Evolutionary conservation across 2,113 vertebrate genomes (phyloP), one percentile per base, ranked within the genome.

Genomic region (Ammodytes marinus): DNA sequence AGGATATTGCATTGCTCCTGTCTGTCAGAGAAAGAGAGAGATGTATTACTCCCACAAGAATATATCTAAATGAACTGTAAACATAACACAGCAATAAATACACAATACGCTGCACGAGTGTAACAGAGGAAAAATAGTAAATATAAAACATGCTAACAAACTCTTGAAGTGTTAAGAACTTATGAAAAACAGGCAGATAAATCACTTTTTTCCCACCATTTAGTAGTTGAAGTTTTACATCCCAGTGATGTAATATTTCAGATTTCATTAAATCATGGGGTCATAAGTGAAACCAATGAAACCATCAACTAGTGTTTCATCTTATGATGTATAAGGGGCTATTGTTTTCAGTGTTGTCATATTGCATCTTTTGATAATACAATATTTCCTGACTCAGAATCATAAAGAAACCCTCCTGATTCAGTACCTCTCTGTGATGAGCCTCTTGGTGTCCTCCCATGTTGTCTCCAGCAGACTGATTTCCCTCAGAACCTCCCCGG

Each of bases 1-100:
- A 99, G 95, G 75, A 94, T 78, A 67, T 86, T 95, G 83, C 96
- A 97, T 12, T 99, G 97, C 13, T 98, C 97, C 87, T 99, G 97
- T 81, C 98, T 99, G 84, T 40, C 78, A 54, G 42, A 73, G 0
- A 14, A 60, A 63, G 17, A 45, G 37, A 27, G 1, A 27, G 3
- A 3, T 9, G 10, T 49, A 57, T 70, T 4, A 60, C 1, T 9
- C 1, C 65, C 8, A 13, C 12, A 15, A 19, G 17, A 35, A 37
- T 55, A 52, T 17, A 46, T 53, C n/a, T 58, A 10, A 47, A 39
- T 43, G 0, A 52, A 19, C 17, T 46, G 8, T 14, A 53, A 46
- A 58, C 0, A 50, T 59, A 37, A 40, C 17, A 60, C 15, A 27
- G 10, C 43, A 37, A 47, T 17, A 50, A 40, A 60, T 5, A 77